phyloP scores from a whole-genome alignment of 2,888 invertebrate genomes.

The Epinotia ramella region DNA sequence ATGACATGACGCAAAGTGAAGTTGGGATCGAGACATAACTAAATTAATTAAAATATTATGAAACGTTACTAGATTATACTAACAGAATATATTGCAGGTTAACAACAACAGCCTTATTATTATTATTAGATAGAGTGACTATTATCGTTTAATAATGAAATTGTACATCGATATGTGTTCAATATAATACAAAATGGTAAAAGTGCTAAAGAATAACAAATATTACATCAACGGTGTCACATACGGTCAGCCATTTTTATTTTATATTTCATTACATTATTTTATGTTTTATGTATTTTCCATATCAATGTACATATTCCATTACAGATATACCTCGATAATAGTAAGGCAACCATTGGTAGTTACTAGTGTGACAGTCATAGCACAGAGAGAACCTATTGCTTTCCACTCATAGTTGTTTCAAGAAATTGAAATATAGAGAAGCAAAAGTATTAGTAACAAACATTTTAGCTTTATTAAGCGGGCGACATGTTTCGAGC shows the following conservation, averaged over 20 bases:
- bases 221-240: no score
- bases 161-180: slow-evolving; percentile 29
- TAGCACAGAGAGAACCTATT: slow-evolving; percentile 52
- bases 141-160: slow-evolving; percentile 34
- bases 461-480: no score
- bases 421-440: not conserved
- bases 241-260: not conserved
- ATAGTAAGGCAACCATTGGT: slow-evolving; percentile 79
- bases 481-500: no score
- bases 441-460: not conserved
- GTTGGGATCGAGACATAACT: not conserved
- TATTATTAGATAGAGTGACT: slow-evolving; percentile 39
- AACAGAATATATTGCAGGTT: slow-evolving; percentile 40
- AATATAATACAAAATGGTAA: not conserved
- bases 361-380: slow-evolving; percentile 61
- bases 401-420: slow-evolving; percentile 29
- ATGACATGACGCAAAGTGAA: not conserved
- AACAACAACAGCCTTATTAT: slow-evolving; percentile 44
- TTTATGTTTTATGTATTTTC: not conserved
- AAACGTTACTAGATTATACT: slow-evolving; percentile 27
- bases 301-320: slow-evolving; percentile 48
- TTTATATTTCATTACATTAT: not conserved
- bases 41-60: slow-evolving; percentile 28
- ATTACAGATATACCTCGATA: slow-evolving; percentile 43
- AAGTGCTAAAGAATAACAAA: not conserved